Base-by-base conservation (phyloP, 2,113 vertebrate species). In the Coracopsis vasa region DNA sequence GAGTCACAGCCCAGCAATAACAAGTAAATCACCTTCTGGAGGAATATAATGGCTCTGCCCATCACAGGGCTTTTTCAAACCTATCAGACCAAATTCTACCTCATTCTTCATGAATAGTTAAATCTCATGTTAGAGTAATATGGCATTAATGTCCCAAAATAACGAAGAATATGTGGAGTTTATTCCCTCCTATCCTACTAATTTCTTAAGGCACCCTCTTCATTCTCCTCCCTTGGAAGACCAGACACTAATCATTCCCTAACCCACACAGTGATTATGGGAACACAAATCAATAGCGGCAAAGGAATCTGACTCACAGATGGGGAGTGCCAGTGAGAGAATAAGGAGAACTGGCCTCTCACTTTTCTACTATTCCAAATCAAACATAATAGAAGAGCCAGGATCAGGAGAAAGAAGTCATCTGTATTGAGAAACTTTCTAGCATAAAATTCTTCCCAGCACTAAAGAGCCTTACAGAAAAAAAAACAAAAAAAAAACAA, bases 1-100 rank as follows among this genome's bases (percentile, higher is more conserved):
- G 90, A 96, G 70, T 97, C 94, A 97, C 72, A 96, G 96, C 83
- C 66, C 92, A 87, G 91, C 83, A 96, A 93, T 92, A 97, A 96
- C 85, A 96, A 96, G 94, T 94, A 96, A 96, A 97, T 96, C 94
- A 92, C 72, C 64, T 94, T 86, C 72, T 93, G 67, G 47, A 96
- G 77, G 69, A 95, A 80, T 66, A 90, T 82, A 96, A 95, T 93
- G 48, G 50, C 41, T 93, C 67, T 96, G 80, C 62, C 80, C 66
- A 65, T 54, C 61, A 72, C 1, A 90, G 37, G 31, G 29, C 7
- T 70, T 85, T 90, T 67, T 75, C 42, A 93, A 94, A 90, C 37
- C 21, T 73, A 56, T 65, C 90, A 84, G 80, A 79, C 47, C 69
- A 96, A 74, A 82, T 54, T 86, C 53, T 58, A 25, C 21, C 42